Base-by-base conservation (phyloP, 1,140 invertebrate genomes). In the Polypedilum vanderplanki region DNA sequence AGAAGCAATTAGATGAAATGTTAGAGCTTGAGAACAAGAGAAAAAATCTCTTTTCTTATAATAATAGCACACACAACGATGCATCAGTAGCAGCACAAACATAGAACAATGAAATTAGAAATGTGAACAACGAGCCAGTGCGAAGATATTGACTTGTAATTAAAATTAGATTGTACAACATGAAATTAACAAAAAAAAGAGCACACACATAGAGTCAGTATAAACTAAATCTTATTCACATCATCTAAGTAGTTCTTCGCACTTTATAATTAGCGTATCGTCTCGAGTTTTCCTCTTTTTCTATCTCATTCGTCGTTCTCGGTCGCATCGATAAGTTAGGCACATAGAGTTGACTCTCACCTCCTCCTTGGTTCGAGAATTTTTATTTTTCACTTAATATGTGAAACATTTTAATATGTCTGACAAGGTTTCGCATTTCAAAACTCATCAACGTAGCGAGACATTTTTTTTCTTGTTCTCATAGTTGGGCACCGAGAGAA, bases 131-230 rank as follows among this genome's bases (percentile, higher is more conserved):
- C 41, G 46, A 57, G 46, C 12, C n/a, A 15, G 46, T n/a, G 12
- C 12, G 46, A 57, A 46, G 15, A 46, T 46, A 57, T n/a, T 57
- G 46, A 57, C 46, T 57, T n/a, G 46, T 57, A 57, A 57, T 57
- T 57, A 57, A 57, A 57, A 57, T 57, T 57, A 57, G 46, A 57
- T 57, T 57, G 46, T 57, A 57, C 46, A 57, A 57, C 46, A 57
- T 57, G 46, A 57, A 57, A 57, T 57, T n/a, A 57, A 57, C 46
- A 15, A 57, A 12, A 10, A 8, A 15, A 12, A 57, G 46, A 4
- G n/a, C 15, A n/a, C 15, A n/a, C 15, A 12, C 15, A 10, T 46
- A 3, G 8, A 57, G 46, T n/a, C 46, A 33, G 24, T 33, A 33
- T 33, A 33, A 5, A 33, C 24, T 33, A 33, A 33, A 33, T 33